Percentiles rank a stretch among this genome's conserved stretches.
These are phyloP conservation scores for Eupithecia exiguata DNA, from an alignment of 2,888 invertebrate genomes.

Conservation along the genomic window DNA sequence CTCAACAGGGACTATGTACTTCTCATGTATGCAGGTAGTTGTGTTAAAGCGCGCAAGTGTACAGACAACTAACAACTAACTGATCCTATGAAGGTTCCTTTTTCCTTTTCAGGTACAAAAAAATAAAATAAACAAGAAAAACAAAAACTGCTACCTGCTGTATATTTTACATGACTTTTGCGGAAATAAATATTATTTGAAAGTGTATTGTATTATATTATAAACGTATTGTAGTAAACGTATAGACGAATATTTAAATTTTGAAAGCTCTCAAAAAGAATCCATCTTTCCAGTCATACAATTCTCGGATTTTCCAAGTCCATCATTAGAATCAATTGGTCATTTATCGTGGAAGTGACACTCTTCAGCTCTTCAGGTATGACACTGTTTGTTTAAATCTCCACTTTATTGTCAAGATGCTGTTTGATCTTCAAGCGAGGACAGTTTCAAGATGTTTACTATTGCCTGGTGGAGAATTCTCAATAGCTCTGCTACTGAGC, in stretches of 20 bases:
- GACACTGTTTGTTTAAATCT: constrained; percentile 5
- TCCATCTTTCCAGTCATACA: neutral
- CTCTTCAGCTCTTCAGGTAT: neutral
- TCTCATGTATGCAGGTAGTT: neutral
- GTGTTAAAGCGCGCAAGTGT: neutral
- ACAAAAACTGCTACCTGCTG: too few species aligned
- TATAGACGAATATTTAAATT: too few species aligned
- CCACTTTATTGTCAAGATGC: neutral
- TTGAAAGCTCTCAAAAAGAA: neutral
- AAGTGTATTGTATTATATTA: too few species aligned
- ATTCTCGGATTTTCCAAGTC: neutral
- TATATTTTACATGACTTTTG: neutral
- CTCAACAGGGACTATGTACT: too few species aligned
- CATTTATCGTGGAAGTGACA: neutral
- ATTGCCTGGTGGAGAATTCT: neutral
- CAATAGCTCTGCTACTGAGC: neutral
- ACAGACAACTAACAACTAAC: neutral
- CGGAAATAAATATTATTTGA: neutral
- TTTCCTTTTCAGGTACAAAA: neutral
- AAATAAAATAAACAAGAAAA: too few species aligned
- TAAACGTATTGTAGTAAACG: too few species aligned
- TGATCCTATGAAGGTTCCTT: neutral
- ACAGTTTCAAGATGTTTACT: constrained; percentile 3
- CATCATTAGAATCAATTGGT: neutral
- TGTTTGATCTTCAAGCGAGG: constrained; percentile 11